Evolutionary conservation across 2,113 vertebrate species (phyloP).

Genomic region (Aleadryas rufinucha): DNA sequence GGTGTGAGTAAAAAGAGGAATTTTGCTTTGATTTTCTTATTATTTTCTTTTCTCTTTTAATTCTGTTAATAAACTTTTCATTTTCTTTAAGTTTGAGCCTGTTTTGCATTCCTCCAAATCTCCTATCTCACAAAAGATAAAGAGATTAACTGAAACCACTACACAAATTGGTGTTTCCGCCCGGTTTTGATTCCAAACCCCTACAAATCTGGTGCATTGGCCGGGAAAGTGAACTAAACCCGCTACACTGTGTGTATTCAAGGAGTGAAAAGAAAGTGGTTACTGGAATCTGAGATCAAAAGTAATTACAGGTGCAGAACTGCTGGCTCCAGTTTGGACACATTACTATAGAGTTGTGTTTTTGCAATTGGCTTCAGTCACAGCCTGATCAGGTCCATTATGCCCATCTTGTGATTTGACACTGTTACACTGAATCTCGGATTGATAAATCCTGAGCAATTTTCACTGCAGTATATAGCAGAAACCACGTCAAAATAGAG

Average conservation of each 20-base stretch:
- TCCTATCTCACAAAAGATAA: too few species aligned
- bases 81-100: too few species aligned
- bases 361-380: background rate
- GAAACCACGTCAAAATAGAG: background rate
- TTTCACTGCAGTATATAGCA: background rate
- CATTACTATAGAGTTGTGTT: background rate
- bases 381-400: background rate
- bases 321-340: background rate
- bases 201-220: too few species aligned
- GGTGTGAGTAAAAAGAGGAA: too few species aligned
- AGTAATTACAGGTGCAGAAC: background rate
- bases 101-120: too few species aligned
- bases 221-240: too few species aligned
- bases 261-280: background rate
- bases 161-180: too few species aligned
- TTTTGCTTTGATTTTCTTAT: too few species aligned
- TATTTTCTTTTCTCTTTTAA: too few species aligned
- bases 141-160: too few species aligned
- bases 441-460: background rate
- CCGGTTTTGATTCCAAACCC: too few species aligned
- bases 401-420: background rate
- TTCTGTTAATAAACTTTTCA: too few species aligned
- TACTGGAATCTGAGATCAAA: background rate
- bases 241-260: background rate
- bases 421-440: background rate